Conservation (phyloP, 2,888 invertebrate genomes). For the Dinocampus coccinellae region DNA sequence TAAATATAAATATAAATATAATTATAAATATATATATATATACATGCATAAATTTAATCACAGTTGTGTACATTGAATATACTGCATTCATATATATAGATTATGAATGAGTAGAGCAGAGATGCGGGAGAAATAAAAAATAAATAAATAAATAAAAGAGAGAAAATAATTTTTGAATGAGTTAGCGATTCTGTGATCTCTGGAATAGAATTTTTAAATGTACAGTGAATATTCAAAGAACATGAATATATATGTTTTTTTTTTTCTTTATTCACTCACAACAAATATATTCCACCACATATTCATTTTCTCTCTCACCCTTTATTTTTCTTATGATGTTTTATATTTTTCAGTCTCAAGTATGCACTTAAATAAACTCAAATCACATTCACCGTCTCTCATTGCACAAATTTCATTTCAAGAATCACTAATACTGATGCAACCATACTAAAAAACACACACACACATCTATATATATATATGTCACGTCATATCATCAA, state of each 20-base stretch:
- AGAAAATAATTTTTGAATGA: constrained; percentile 1
- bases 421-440: neutral
- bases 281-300: neutral
- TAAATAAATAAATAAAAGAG: neutral
- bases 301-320: constrained; percentile 5
- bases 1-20: neutral
- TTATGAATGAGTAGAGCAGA: too few relatives aligned
- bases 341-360: constrained; percentile 24
- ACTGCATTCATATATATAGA: too few relatives aligned
- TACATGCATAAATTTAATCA: too few relatives aligned
- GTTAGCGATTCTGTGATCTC: too few relatives aligned
- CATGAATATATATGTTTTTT: neutral
- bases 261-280: constrained; percentile 4
- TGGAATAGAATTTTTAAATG: too few relatives aligned
- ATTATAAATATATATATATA: neutral
- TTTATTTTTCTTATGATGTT: constrained; percentile 5
- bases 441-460: too few relatives aligned
- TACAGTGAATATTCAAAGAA: constrained; percentile 1
- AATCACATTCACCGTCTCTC: constrained; percentile 30
- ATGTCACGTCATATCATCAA: too few relatives aligned
- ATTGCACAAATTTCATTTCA: constrained; percentile 26
- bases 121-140: neutral
- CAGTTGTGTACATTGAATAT: too few relatives aligned
- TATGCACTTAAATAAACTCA: constrained; percentile 29
- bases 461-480: too few relatives aligned